Evolutionary conservation across 2,888 invertebrate genomes (phyloP).

Genomic region (Chalcis sispes): DNA sequence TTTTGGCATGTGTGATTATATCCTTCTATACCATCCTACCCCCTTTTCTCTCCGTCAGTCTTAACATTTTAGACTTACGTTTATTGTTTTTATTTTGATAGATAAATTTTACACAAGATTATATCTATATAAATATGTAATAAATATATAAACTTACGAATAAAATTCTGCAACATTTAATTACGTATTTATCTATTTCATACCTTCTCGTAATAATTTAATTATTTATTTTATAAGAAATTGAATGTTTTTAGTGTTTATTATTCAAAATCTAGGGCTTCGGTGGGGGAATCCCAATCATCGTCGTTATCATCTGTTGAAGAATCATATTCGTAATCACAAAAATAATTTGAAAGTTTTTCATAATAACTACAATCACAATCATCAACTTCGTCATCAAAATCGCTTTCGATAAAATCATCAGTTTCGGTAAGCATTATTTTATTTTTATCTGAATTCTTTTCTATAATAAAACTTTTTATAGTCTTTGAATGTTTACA

Average conservation of each 20-base stretch:
- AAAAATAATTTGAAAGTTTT: constrained; percentile 22
- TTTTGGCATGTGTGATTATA: constrained; percentile 53
- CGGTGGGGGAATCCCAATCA: background rate
- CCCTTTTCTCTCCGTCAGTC: constrained; percentile 59
- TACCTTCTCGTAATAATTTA: constrained; percentile 28
- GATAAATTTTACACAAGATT: constrained; percentile 72
- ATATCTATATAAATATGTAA: constrained; percentile 73
- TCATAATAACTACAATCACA: constrained; percentile 43
- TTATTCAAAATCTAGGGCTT: too few species aligned
- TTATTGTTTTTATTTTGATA: constrained; percentile 74
- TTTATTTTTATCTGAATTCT: background rate
- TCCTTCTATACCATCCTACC: constrained; percentile 43
- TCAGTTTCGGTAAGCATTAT: constrained; percentile 14
- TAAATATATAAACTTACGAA: constrained; percentile 71
- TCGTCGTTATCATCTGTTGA: constrained; percentile 27
- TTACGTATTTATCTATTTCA: constrained; percentile 54
- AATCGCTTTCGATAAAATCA: constrained; percentile 23
- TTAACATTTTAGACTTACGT: constrained; percentile 67
- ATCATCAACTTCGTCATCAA: constrained; percentile 5
- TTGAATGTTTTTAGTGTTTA: background rate
- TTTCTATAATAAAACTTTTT: constrained; percentile 30
- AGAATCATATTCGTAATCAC: constrained; percentile 27
- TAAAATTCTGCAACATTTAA: constrained; percentile 71
- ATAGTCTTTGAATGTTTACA: constrained; percentile 14
- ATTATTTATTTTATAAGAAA: background rate